Evolutionary conservation across 2,888 invertebrate genomes (phyloP), one percentile per base, ranked within the genome.

Genomic region (Metalampra italica): DNA sequence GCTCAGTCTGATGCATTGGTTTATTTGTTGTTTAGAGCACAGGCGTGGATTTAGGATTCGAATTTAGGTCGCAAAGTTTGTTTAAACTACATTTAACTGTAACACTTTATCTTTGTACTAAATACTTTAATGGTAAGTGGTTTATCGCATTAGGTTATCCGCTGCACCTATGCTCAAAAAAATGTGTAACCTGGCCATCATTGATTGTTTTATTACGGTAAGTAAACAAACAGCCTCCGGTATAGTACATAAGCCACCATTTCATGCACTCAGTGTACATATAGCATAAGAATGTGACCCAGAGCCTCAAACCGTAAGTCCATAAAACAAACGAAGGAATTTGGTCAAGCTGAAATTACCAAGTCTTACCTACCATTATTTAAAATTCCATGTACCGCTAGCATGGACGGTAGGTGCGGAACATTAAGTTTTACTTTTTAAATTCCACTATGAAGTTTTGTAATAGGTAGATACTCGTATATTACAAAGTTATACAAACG

Each of bases 251-350:
- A 22, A 22, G 22, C 30, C 22, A 36, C 12, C 37, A 44, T 44
- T 22, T 36, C 5, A n/a, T 36, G 36, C 39, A 39, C 15, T 39
- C 15, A 9, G 39, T n/a, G n/a, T 15, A 39, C 39, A 12, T 42
- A 34, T 36, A 47, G n/a, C 43, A n/a, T n/a, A 41, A 52, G 55
- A 50, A 55, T 55, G 46, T 36, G 53, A 32, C 44, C 51, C 49
- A 13, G 36, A 47, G 49, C 40, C 44, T 42, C 47, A 45, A 48
- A 50, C 43, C 43, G 29, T 29, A 22, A 22, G 22, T 22, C 22
- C 22, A 22, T 22, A 29, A 29, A 42, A 42, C 49, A 43, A 14
- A 42, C 51, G 41, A 11, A n/a, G 48, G 50, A 53, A 55, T 55
- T 51, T 44, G 50, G 49, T 39, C 13, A 36, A 53, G 43, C 42